Evolutionary conservation across 2,888 invertebrate species (phyloP), one percentile per base, ranked within the genome.

Genomic region (Microplitis manilae): DNA sequence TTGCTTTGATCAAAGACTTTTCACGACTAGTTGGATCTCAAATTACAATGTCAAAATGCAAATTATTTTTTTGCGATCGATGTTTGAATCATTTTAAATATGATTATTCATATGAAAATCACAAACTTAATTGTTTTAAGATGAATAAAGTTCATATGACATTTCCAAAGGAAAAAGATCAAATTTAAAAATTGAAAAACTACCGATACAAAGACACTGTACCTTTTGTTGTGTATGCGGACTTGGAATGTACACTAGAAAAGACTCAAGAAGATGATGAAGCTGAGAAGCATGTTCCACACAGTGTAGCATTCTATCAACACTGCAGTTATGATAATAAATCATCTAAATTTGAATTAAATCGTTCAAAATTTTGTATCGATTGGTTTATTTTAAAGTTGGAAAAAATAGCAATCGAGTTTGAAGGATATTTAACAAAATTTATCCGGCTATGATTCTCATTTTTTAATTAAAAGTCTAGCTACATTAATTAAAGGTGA

Each of bases 361-460:
- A 20, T 20, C 20, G 20, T 20, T 20, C 20, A 20, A 20, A 20
- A 20, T 20, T 20, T 20, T 20, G 20, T 13, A 13, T 62, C 65
- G n/a, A 77, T 68, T 40, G 65, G 69, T 59, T 38, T 62, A 5
- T 73, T 70, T 20, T 73, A 50, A 59, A 76, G 59, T 79, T 78
- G 13, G 38, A 77, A 17, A n/a, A 9, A 6, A 17, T 17, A 62
- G 6, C 62, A 7, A 9, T 7, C 2, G 20, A 15, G 2, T 70
- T 8, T 72, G 1, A 40, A 73, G n/a, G 39, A 67, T 40, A 68
- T 20, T 62, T 76, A 7, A 76, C 85, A 86, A 73, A 17, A 84
- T 85, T 77, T 85, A 9, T 80, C 81, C 2, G 84, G 82, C 9
- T 84, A 84, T 77, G 85, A 86, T 73, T 74, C 81, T 9, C 83